Percentiles rank a stretch among this genome's conserved stretches.
Evolutionary conservation across 1,140 invertebrate species (phyloP).

Genomic region (Drosophila bocki): DNA sequence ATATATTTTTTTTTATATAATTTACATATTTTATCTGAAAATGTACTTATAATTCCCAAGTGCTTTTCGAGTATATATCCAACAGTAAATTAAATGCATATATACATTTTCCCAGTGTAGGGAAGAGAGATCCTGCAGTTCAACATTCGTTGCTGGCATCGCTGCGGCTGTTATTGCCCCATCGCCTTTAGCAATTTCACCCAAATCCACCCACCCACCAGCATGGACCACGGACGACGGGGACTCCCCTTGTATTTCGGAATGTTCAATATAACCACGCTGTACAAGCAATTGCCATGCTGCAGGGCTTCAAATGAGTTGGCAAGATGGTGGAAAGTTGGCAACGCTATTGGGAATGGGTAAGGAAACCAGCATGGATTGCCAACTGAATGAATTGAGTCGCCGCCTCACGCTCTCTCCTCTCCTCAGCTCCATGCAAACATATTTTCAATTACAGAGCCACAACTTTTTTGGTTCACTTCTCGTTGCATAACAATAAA

Average conservation of each 20-base stretch:
- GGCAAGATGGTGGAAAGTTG: constrained; percentile 51
- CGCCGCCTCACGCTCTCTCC: not conserved
- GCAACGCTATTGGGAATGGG: constrained; percentile 15
- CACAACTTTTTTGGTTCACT: constrained; percentile 49
- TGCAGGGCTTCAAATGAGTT: constrained; percentile 49
- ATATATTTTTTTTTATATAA: too few relatives aligned
- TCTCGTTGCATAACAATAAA: constrained; percentile 51
- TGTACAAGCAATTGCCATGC: constrained; percentile 44
- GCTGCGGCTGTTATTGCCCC: constrained; percentile 39
- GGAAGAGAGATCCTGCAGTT: constrained; percentile 32
- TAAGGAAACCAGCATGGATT: constrained; percentile 20
- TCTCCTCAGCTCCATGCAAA: constrained; percentile 24
- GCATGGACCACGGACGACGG: constrained; percentile 2
- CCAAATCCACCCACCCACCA: not conserved
- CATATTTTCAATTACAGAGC: constrained; percentile 54
- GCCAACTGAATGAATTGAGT: constrained; percentile 42
- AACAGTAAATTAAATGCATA: too few relatives aligned
- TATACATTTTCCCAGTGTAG: constrained; percentile 5
- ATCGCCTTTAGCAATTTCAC: constrained; percentile 27
- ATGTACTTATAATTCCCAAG: not conserved
- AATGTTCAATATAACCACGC: constrained; percentile 55
- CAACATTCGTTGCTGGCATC: constrained; percentile 29
- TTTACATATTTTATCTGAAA: too few relatives aligned
- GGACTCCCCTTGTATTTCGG: constrained; percentile 15
- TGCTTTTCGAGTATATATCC: too few relatives aligned